A percentile compares a stretch with the other conserved stretches of the same genome.
Evolutionary conservation across 2,797 vertebrate genomes (phyloP).

Genomic region (Molossus alvarezi): DNA sequence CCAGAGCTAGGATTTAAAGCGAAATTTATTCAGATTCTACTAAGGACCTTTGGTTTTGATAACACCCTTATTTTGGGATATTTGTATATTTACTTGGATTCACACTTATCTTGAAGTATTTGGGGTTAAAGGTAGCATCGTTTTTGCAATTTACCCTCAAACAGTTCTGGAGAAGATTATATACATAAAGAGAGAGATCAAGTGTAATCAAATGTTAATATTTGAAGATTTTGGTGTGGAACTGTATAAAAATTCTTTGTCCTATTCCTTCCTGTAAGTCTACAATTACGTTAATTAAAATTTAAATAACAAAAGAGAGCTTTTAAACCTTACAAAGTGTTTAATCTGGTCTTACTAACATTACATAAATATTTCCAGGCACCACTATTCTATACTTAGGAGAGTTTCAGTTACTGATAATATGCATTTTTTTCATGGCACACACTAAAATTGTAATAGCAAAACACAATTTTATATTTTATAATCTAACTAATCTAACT

Average conservation of each 20-base stretch:
- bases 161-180: conserved; percentile 15
- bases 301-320: not conserved
- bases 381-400: conserved; percentile 1
- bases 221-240: not conserved
- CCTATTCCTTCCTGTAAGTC: not conserved
- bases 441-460: conserved; percentile 24
- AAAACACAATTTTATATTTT: conserved; percentile 22
- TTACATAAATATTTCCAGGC: not conserved
- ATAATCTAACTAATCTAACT: not conserved
- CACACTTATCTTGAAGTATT: conserved; percentile 10
- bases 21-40: not conserved
- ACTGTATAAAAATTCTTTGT: not conserved
- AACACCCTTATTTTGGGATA: not conserved
- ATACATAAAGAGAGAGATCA: not conserved
- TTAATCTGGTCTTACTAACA: conserved; percentile 4
- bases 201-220: not conserved
- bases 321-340: conserved; percentile 28
- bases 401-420: conserved; percentile 36
- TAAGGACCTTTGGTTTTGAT: not conserved
- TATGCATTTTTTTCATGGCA: conserved; percentile 37
- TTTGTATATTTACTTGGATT: conserved; percentile 42
- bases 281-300: conserved; percentile 14
- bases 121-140: not conserved
- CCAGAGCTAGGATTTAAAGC: not conserved
- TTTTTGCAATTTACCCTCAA: conserved; percentile 3